Evolutionary conservation across 2,888 invertebrate genomes (phyloP), one percentile per base, ranked within the genome.

Genomic region (Kryphioiulus occultus): DNA sequence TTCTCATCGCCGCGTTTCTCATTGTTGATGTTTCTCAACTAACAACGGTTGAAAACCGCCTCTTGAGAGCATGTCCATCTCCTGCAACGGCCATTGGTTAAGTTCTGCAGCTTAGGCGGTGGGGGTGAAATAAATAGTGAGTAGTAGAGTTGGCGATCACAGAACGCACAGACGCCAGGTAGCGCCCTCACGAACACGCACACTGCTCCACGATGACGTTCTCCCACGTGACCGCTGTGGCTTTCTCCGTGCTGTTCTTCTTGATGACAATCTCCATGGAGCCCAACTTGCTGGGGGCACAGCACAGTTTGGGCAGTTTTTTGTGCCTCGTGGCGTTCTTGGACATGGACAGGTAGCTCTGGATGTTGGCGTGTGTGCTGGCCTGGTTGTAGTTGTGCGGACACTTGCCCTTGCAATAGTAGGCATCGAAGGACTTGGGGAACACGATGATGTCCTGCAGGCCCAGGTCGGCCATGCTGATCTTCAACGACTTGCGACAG

Each of bases 181-280:
- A 1, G 42, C 39, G n/a, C 39, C 5, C 85, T 92, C 93, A 95
- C 90, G 95, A 94, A 92, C 95, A 95, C 88, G 95, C 95, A 91
- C 95, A 95, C 91, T 95, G 95, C 87, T 94, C 91, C 83, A 95
- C 95, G 90, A 93, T 93, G 94, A 95, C 95, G 90, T 95, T 94
- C 90, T 94, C 94, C 95, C 95, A 95, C 87, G 93, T 94, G 91
- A 94, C 94, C 53, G 93, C 93, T 10, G 1, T 22, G 32, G 4
- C 15, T 88, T 94, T 93, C 17, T 35, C 19, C 5, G 32, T 47
- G 89, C 94, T 93, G 90, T 94, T 94, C 90, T 95, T 94, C 82
- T 94, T 93, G 90, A 95, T 94, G 47, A 95, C 92, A 88, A 95
- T 94, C 90, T 95, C 94, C 87, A 95, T 92, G 88, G 94, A 93